These are phyloP conservation scores for Gadopsis bispinosus DNA, from an alignment of 2,797 vertebrate species.

Conservation along the genomic window DNA sequence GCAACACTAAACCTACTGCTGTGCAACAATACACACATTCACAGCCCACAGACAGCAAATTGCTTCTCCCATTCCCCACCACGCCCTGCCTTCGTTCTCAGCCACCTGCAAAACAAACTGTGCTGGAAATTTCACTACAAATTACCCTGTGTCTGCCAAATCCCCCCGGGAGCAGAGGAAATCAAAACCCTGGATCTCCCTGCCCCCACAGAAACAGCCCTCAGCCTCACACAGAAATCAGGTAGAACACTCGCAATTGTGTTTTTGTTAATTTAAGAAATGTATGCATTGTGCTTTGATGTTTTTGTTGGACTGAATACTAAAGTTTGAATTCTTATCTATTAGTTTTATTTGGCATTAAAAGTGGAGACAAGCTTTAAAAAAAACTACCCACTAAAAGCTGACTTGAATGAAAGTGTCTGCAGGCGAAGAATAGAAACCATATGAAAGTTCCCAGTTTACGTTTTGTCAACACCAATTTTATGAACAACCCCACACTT, in stretches of 20 bases:
- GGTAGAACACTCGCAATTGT: neutral
- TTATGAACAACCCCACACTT: constrained; percentile 30
- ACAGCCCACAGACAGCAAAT: constrained; percentile 84
- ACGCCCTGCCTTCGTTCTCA: constrained; percentile 82
- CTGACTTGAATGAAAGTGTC: constrained; percentile 26
- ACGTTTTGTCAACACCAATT: constrained; percentile 41
- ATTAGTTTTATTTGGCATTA: neutral
- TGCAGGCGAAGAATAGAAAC: constrained; percentile 18
- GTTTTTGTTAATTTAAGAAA: neutral
- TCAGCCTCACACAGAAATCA: constrained; percentile 35
- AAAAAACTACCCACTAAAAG: neutral
- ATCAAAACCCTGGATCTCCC: constrained; percentile 79
- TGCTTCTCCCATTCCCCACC: constrained; percentile 84
- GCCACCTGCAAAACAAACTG: constrained; percentile 88
- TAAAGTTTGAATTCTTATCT: neutral
- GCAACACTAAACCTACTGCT: constrained; percentile 67
- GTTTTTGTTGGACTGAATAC: neutral
- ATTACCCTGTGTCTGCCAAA: constrained; percentile 86
- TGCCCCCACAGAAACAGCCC: constrained; percentile 69
- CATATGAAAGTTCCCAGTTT: constrained; percentile 37
- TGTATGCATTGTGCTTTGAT: neutral
- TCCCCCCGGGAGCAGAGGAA: constrained; percentile 81
- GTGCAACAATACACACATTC: constrained; percentile 83
- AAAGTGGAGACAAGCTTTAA: neutral
- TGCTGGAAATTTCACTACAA: constrained; percentile 88